Percentiles rank a stretch among this genome's conserved stretches.
Conservation (phyloP, 2,888 invertebrate species). For the Mesopsocus fuscifrons region DNA sequence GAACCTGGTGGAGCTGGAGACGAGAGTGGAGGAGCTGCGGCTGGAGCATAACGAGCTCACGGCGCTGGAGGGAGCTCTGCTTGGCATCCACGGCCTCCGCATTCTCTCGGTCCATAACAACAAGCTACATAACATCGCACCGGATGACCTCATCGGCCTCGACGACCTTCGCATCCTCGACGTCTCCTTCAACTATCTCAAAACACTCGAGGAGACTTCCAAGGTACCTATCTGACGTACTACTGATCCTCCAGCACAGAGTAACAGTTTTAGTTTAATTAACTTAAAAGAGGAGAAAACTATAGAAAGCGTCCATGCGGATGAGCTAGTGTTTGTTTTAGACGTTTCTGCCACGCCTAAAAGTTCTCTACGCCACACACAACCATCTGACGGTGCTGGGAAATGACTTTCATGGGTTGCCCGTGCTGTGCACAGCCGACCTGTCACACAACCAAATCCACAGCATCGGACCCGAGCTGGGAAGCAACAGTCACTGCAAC, state of each 20-base stretch:
- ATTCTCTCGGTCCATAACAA: constrained; percentile 58
- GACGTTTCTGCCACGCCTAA: constrained; percentile 59
- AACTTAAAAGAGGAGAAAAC: constrained; percentile 4
- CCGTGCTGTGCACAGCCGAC: constrained; percentile 61
- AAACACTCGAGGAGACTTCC: constrained; percentile 61
- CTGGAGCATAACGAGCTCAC: constrained; percentile 54
- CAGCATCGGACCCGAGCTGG: constrained; percentile 50
- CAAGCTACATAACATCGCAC: constrained; percentile 47
- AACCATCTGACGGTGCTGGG: constrained; percentile 56
- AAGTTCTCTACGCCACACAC: constrained; percentile 54
- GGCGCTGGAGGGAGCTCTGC: constrained; percentile 51
- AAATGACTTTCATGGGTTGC: constrained; percentile 65
- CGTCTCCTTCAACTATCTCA: constrained; percentile 55
- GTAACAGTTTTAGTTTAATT: too few relatives aligned
- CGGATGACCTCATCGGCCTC: constrained; percentile 59
- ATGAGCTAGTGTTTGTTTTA: too few relatives aligned
- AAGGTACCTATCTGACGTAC: constrained; percentile 50
- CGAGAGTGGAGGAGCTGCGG: constrained; percentile 47
- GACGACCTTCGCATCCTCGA: constrained; percentile 54
- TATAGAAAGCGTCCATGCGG: too few relatives aligned
- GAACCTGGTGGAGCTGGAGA: constrained; percentile 60
- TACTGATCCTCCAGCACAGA: too few relatives aligned
- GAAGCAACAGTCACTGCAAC: constrained; percentile 59
- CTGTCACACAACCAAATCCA: constrained; percentile 58
- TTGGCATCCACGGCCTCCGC: constrained; percentile 52